phyloP scores from a whole-genome alignment of 2,888 invertebrate species.

The Zhuqinia jingwanae region DNA sequence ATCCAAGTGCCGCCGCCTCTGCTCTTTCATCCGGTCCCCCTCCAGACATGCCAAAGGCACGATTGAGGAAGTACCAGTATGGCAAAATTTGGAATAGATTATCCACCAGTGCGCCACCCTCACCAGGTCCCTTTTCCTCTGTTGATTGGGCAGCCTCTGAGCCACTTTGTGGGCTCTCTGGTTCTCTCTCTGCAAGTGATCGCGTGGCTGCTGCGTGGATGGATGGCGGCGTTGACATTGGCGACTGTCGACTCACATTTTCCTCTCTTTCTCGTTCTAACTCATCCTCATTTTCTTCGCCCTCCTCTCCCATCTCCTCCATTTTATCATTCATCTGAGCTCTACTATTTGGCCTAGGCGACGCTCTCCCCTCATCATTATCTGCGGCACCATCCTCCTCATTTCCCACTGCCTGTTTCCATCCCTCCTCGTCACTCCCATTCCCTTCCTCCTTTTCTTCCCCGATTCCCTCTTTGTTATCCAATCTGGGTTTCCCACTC shows the following conservation, averaged over 20 bases:
- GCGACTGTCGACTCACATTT: constrained; percentile 78
- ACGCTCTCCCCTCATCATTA: not conserved
- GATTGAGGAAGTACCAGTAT: constrained; percentile 78
- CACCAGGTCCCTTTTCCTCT: constrained; percentile 45
- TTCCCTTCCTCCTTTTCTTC: constrained; percentile 34
- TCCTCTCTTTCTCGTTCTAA: constrained; percentile 34
- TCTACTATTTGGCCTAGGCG: not conserved
- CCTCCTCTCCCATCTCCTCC: constrained; percentile 58
- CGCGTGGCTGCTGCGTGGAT: constrained; percentile 80
- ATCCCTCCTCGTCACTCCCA: constrained; percentile 46
- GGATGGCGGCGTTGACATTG: constrained; percentile 81
- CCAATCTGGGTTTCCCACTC: constrained; percentile 29
- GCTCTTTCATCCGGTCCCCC: constrained; percentile 35
- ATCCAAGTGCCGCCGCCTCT: not conserved
- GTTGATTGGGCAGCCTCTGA: constrained; percentile 32
- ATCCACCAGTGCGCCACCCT: constrained; percentile 57
- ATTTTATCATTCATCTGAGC: not conserved
- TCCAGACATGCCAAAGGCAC: constrained; percentile 73
- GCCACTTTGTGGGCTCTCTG: constrained; percentile 32
- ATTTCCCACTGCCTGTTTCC: constrained; percentile 51
- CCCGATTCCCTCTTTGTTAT: constrained; percentile 28
- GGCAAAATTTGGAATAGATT: constrained; percentile 77
- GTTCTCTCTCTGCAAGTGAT: not conserved
- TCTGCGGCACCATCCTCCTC: constrained; percentile 61
- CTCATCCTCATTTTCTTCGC: constrained; percentile 69